These are phyloP conservation scores for Macropodus opercularis DNA, from an alignment of 2,797 vertebrate species.

Conservation along the genomic window DNA sequence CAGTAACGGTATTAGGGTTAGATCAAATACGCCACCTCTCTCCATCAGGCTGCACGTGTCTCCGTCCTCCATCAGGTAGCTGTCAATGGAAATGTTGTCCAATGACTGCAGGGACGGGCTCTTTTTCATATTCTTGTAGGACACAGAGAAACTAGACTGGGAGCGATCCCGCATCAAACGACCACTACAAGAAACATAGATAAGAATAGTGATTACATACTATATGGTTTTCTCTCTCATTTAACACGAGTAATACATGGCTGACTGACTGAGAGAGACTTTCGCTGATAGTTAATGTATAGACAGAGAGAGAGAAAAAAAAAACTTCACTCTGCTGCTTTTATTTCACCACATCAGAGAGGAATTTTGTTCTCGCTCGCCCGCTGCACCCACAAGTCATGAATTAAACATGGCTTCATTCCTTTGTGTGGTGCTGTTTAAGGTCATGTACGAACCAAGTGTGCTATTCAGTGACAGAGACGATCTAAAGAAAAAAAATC, in stretches of 20 bases:
- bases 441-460: conserved; percentile 42
- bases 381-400: conserved; percentile 21
- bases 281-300: background rate
- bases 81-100: conserved; percentile 95
- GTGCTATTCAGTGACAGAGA: conserved; percentile 22
- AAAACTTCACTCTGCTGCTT: background rate
- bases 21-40: conserved; percentile 89
- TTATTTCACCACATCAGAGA: conserved; percentile 12
- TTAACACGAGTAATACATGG: no score
- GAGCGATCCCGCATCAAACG: conserved; percentile 90
- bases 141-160: conserved; percentile 87
- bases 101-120: conserved; percentile 94
- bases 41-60: conserved; percentile 90
- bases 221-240: no score
- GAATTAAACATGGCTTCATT: conserved; percentile 54
- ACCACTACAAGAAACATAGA: conserved; percentile 77
- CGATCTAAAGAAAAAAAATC: conserved; percentile 33
- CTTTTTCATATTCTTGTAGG: conserved; percentile 94
- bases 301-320: background rate
- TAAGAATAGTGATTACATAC: no score
- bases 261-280: background rate
- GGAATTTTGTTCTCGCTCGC: conserved; percentile 14
- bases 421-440: conserved; percentile 44
- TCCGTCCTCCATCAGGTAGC: conserved; percentile 91
- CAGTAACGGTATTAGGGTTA: no score